Conservation (phyloP, 2,888 invertebrate species). For the Zhuqinia jingwanae region DNA sequence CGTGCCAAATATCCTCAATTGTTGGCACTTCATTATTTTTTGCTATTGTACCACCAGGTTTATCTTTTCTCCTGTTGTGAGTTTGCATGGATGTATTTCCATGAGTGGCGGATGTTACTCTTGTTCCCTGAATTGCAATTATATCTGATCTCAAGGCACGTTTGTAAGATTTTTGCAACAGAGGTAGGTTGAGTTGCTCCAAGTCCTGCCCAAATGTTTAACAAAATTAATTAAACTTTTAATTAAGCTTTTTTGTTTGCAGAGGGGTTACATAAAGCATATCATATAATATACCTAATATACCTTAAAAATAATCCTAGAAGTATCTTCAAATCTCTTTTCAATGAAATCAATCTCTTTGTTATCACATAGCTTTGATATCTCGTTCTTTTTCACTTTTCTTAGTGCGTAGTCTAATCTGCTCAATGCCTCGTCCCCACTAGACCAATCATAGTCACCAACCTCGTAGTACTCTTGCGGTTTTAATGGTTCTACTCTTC, state of each 20-base stretch:
- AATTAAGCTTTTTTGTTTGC: background rate
- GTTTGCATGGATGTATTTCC: background rate
- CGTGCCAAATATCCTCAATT: conserved; percentile 37
- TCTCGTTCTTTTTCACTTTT: conserved; percentile 29
- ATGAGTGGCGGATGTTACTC: background rate
- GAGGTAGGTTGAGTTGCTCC: background rate
- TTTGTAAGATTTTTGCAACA: conserved; percentile 20
- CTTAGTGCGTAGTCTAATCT: conserved; percentile 39
- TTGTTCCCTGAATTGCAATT: conserved; percentile 1
- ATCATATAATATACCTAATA: background rate
- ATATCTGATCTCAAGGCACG: conserved; percentile 26
- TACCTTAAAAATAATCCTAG: conserved; percentile 72
- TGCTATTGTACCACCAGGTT: background rate
- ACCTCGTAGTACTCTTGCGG: background rate
- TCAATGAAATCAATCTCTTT: conserved; percentile 69
- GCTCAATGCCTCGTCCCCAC: conserved; percentile 41
- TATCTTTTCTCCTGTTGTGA: background rate
- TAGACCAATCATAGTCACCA: background rate
- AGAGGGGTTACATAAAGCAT: background rate
- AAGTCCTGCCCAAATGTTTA: conserved; percentile 9
- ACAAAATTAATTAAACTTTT: background rate
- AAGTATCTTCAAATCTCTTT: conserved; percentile 74
- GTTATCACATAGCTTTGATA: conserved; percentile 41
- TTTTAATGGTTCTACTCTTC: conserved; percentile 36
- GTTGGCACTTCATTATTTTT: background rate